Base-by-base conservation (phyloP, 2,113 vertebrate genomes). In the Alethe castanea region DNA sequence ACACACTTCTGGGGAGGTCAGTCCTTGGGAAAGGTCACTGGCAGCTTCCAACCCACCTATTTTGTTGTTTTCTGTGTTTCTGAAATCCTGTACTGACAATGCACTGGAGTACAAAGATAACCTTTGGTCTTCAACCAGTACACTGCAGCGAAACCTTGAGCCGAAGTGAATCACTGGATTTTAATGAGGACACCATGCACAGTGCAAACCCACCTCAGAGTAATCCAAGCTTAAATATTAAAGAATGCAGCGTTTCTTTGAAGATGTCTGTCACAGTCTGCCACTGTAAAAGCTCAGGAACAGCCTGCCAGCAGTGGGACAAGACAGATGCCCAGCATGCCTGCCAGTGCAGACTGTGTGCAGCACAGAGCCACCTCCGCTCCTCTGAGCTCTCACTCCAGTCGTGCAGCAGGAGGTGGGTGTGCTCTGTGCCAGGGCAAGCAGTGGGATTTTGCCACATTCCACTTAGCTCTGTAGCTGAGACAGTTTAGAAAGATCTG, bases 401-500 rank as follows among this genome's bases (percentile, higher is more conserved):
- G 70, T 0, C 0, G 4, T 29, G 71, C 56, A 8, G 52, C 1
- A 0, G 36, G 61, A 57, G 24, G 31, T 24, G 61, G 24, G 31
- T 24, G 61, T 0, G 2, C 65, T 5, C 2, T n/a, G 60, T 15
- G 52, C 86, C 69, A 52, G 64, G 38, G 50, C 4, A 2, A 94
- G 54, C 7, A 14, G 59, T 2, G 3, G 64, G 77, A 73, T 77
- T 92, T 84, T 83, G 56, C 88, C 76, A 52, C 20, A 24, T 84
- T 93, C 80, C 44, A 12, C 61, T 88, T 81, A 78, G 67, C 56
- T 94, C 88, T 64, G 42, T 35, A 73, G 82, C 83, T 3, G 17
- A 88, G 83, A 56, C 0, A 0, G 42, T 77, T 96, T 81, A 88
- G 91, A 95, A 96, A 92, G 80, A 96, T 96, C 95, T 97, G 83